Conservation (phyloP, 2,888 invertebrate genomes). For the Brenthis hecate region DNA sequence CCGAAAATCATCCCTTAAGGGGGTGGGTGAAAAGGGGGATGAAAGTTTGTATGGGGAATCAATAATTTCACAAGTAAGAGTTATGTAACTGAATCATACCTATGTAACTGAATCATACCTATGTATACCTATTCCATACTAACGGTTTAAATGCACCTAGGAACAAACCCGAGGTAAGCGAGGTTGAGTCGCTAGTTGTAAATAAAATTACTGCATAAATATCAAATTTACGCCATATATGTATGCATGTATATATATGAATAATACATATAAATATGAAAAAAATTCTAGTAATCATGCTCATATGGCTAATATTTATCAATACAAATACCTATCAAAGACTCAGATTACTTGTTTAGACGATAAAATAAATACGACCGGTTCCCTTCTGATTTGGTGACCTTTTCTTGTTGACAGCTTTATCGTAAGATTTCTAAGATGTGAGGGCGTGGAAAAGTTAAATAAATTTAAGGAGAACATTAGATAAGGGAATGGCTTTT, state of each 20-base stretch:
- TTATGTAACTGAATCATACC: too few species aligned
- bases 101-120: too few species aligned
- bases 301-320: slow-evolving; percentile 10
- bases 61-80: too few species aligned
- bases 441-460: slow-evolving; percentile 78
- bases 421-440: slow-evolving; percentile 76
- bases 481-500: slow-evolving; percentile 81
- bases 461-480: slow-evolving; percentile 79
- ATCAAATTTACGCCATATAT: too few species aligned
- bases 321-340: slow-evolving; percentile 15
- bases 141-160: too few species aligned
- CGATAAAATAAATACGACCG: slow-evolving; percentile 26
- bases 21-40: too few species aligned
- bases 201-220: too few species aligned
- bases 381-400: slow-evolving; percentile 50
- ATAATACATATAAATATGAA: background rate
- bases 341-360: slow-evolving; percentile 20
- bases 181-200: too few species aligned
- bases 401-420: slow-evolving; percentile 77
- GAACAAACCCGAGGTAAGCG: too few species aligned
- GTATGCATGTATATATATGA: background rate
- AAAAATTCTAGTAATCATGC: background rate
- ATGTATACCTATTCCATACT: too few species aligned
- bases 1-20: too few species aligned
- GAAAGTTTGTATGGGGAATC: too few species aligned